Evolutionary conservation across 2,113 vertebrate genomes (phyloP), one percentile per base, ranked within the genome.

Genomic region (Tylochromis polylepis): DNA sequence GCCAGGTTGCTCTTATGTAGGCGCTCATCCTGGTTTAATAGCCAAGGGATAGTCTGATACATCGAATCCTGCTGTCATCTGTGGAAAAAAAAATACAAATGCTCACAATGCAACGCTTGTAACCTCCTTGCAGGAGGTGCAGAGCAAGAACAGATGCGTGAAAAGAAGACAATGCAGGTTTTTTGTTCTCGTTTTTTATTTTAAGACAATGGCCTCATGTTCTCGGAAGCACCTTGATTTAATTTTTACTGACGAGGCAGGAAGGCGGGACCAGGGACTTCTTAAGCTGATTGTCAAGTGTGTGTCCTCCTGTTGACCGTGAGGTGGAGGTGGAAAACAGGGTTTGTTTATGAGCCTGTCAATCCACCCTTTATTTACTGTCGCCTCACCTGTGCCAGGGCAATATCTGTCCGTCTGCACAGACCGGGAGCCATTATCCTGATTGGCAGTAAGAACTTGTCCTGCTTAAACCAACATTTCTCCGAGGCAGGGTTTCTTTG

Each of bases 181-280:
- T 90, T 87, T 59, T 87, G 24, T 85, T 59, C 59, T 38, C 38
- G 18, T 57, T 79, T 46, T 77, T 77, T 29, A 20, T 57, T 79
- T 29, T 24, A 55, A 85, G n/a, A 89, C 86, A 89, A 84, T 87
- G 87, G 59, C 89, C 92, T 94, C 93, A 93, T 97, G 94, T 98
- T 99, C 97, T 97, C 96, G 97, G 97, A 98, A 98, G 96, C 96
- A 96, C 95, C 96, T 97, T 96, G 94, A 97, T 97, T 98, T 95
- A 94, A 97, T 98, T 97, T 96, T 96, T 94, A 95, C 93, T 95
- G 92, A 90, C 91, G 94, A 95, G 94, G 96, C 97, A 97, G 96
- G 96, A 85, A 94, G 85, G 94, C 89, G 92, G 86, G 72, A 87
- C 89, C 87, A 34, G 91, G 93, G 88, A 77, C 87, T 89, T 82